Evolutionary conservation across 2,797 vertebrate species (phyloP).

Genomic region (Okamejei kenojei): DNA sequence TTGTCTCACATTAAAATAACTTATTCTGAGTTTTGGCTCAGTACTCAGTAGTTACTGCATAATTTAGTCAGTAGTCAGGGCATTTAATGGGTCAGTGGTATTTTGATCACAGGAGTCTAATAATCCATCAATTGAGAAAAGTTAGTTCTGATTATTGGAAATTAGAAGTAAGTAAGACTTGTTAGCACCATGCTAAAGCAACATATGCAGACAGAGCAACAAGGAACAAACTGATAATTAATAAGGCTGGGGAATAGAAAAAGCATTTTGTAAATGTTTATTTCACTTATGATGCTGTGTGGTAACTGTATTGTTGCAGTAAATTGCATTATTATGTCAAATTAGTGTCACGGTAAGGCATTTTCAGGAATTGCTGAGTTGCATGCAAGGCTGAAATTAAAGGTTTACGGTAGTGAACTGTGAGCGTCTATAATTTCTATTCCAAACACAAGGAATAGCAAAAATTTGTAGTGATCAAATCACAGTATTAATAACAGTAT

Average conservation of each 20-base stretch:
- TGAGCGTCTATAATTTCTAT: no score
- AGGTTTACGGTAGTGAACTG: no score
- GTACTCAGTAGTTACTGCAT: background rate
- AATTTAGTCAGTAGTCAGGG: background rate
- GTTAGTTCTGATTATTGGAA: background rate
- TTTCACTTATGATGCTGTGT: background rate
- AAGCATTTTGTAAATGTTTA: background rate
- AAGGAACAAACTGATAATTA: background rate
- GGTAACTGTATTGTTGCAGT: background rate
- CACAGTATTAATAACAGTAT: background rate
- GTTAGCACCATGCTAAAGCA: background rate
- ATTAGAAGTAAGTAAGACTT: background rate
- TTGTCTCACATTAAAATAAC: background rate
- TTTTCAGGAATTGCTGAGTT: background rate
- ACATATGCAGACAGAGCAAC: background rate
- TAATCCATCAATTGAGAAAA: background rate
- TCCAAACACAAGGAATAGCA: no score
- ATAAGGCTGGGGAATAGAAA: background rate
- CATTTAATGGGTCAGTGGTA: background rate
- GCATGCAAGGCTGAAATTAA: background rate
- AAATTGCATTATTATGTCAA: conserved; percentile 2
- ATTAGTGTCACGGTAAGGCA: background rate
- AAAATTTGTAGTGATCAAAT: background rate
- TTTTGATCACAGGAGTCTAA: background rate
- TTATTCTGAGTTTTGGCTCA: background rate